Base-by-base conservation (phyloP, 2,113 vertebrate species). In the Cebus imitator region DNA sequence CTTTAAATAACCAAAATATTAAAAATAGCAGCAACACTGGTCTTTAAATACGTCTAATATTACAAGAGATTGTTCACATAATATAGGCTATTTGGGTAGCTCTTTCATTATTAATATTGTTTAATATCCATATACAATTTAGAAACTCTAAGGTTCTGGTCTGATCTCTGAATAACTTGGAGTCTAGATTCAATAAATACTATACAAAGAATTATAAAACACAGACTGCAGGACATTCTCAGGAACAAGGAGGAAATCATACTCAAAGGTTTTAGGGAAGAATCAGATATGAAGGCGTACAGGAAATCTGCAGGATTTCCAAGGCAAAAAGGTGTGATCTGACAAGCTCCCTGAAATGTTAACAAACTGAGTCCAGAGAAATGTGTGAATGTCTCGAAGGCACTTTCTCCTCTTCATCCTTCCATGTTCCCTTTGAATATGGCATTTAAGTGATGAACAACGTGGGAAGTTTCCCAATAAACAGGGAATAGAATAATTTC, bases 11-110 rank as follows among this genome's bases (percentile, higher is more conserved):
- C n/a, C 18, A 81, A 91, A 96, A 91, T 43, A 88, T 79, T 88
- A 91, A 95, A 93, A 97, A 92, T 52, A 97, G 80, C 88, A 97
- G 93, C 83, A 96, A 96, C 48, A 68, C 32, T 94, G 35, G n/a
- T 52, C 50, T 96, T 97, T 92, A 94, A 84, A 64, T 45, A 96
- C 57, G 5, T 30, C 86, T 40, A 79, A 68, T 66, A 57, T 81
- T 93, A 87, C 8, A 98, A 75, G 90, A 94, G 92, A 64, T 73
- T 83, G 11, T 83, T 85, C 72, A 97, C 20, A 93, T 64, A 66
- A 89, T 64, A 40, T 57, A 91, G 73, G 79, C 68, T 64, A 32
- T 84, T 86, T 88, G 52, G 58, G 87, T 88, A 88, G 90, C 27
- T 89, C 61, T 90, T 91, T 94, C 73, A 57, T 90, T 93, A 87